phyloP scores from a whole-genome alignment of 2,888 invertebrate genomes.

The Lissocephala sabroskyi region DNA sequence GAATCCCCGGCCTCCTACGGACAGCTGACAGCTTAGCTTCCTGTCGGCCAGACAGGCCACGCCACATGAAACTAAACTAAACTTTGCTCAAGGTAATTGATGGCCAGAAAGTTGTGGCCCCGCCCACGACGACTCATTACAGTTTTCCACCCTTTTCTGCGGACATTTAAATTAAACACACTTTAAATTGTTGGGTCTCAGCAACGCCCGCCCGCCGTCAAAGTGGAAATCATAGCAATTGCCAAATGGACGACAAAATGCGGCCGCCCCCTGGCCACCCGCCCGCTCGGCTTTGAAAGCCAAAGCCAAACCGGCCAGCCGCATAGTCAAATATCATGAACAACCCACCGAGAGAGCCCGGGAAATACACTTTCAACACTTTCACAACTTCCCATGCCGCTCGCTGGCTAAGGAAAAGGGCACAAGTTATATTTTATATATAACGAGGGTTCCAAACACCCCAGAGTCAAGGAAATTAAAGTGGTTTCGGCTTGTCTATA shows the following conservation, averaged over 20 bases:
- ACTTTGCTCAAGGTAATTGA: background rate
- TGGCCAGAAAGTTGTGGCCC: background rate
- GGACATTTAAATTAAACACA: constrained; percentile 59
- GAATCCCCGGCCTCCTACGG: no score
- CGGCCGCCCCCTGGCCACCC: no score
- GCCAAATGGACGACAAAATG: constrained; percentile 35
- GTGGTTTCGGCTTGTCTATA: constrained; percentile 42
- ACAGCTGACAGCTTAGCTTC: constrained; percentile 3
- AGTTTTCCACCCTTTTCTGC: constrained; percentile 34
- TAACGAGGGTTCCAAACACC: constrained; percentile 29
- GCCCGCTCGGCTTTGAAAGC: no score
- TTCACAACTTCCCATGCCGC: background rate
- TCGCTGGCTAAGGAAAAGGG: constrained; percentile 8
- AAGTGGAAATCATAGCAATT: constrained; percentile 43
- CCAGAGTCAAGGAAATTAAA: constrained; percentile 50
- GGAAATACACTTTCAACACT: background rate
- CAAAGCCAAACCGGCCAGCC: background rate
- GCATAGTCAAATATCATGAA: constrained; percentile 24
- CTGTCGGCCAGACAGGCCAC: background rate
- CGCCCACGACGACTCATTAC: background rate
- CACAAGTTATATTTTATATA: constrained; percentile 32
- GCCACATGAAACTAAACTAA: no score
- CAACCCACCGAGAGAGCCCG: no score
- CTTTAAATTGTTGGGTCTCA: constrained; percentile 37
- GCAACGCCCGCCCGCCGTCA: constrained; percentile 14